Conservation (phyloP, 2,113 vertebrate species). For the Ariopsis seemanni region DNA sequence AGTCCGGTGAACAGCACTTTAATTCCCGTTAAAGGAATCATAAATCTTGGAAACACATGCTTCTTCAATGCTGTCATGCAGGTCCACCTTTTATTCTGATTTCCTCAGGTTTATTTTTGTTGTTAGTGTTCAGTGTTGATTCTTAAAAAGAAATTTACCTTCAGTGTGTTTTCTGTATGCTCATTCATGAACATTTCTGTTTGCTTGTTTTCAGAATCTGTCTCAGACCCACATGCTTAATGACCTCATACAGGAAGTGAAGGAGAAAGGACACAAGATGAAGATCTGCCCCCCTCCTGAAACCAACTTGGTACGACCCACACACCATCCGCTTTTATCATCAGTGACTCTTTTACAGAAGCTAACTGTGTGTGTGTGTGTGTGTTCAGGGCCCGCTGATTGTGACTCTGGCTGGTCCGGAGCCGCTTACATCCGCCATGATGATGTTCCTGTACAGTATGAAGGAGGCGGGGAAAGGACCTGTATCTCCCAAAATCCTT, state of each 20-base stretch:
- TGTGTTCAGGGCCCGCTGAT: slow-evolving; percentile 80
- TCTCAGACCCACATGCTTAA: slow-evolving; percentile 91
- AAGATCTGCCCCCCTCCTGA: slow-evolving; percentile 83
- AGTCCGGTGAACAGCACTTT: slow-evolving; percentile 70
- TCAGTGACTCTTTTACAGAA: background rate
- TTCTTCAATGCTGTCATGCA: slow-evolving; percentile 99
- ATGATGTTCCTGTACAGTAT: slow-evolving; percentile 94
- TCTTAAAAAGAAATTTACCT: background rate
- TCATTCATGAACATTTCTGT: slow-evolving; percentile 7
- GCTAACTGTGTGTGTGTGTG: slow-evolving; percentile 4
- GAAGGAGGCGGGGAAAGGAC: slow-evolving; percentile 89
- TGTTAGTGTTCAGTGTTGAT: background rate
- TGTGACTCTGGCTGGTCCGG: slow-evolving; percentile 84
- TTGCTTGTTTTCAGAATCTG: slow-evolving; percentile 79
- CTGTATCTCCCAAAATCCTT: slow-evolving; percentile 89
- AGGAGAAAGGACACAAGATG: slow-evolving; percentile 90
- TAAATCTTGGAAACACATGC: slow-evolving; percentile 95
- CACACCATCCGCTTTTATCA: background rate
- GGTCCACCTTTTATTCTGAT: slow-evolving; percentile 69
- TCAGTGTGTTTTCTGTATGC: slow-evolving; percentile 64
- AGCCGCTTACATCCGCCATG: slow-evolving; percentile 93
- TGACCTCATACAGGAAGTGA: slow-evolving; percentile 89
- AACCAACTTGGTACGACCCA: slow-evolving; percentile 77
- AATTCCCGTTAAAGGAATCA: slow-evolving; percentile 92
- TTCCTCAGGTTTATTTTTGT: background rate